These are phyloP conservation scores for Ardeotis arabs DNA, from an alignment of 2,113 vertebrate genomes.

Conservation along the genomic window DNA sequence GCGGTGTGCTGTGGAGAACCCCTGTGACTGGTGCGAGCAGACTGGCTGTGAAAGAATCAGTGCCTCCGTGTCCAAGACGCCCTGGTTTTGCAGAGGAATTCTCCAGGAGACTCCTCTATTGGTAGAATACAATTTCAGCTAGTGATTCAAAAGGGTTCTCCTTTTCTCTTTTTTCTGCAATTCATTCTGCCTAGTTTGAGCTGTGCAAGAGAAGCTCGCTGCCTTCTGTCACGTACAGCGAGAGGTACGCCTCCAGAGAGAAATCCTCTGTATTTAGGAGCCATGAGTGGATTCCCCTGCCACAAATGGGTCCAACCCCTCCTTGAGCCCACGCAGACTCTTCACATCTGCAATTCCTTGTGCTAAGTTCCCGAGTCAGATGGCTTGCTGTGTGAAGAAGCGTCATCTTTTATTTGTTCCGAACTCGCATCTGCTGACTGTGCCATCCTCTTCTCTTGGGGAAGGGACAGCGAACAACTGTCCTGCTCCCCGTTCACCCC, in stretches of 20 bases:
- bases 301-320: background rate
- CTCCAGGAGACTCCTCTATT: background rate
- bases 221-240: accelerated
- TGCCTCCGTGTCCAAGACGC: accelerated
- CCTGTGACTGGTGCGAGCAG: accelerated
- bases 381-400: background rate
- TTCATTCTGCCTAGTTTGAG: background rate
- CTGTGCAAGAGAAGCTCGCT: background rate
- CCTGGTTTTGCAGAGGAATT: background rate
- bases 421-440: background rate
- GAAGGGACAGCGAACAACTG: background rate
- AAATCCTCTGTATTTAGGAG: background rate
- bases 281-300: background rate
- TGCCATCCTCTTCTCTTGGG: background rate
- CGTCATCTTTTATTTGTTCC: background rate
- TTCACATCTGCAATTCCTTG: background rate
- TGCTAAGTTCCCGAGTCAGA: background rate
- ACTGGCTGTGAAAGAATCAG: accelerated
- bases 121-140: background rate
- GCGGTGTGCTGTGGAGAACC: background rate
- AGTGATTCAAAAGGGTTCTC: background rate
- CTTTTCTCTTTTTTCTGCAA: accelerated
- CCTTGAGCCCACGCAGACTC: too few relatives aligned
- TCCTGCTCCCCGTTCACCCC: background rate
- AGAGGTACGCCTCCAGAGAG: background rate